Conservation (phyloP, 2,888 invertebrate genomes). For the Macroteleia sp. region DNA sequence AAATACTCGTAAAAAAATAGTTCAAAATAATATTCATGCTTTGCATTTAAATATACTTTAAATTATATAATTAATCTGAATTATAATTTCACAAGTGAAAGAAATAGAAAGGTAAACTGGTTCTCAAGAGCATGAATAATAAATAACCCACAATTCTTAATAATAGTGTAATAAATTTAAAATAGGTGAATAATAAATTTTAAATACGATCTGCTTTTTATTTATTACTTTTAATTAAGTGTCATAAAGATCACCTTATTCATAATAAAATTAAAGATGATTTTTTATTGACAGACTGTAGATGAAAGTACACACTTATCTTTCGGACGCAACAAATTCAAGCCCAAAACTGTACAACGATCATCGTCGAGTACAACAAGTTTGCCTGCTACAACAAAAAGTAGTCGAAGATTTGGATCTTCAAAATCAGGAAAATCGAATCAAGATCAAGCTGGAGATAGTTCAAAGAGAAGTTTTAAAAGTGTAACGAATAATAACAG, state of each 20-base stretch:
- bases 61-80: background rate
- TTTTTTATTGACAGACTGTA: constrained; percentile 70
- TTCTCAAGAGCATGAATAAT: constrained; percentile 14
- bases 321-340: constrained; percentile 72
- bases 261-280: background rate
- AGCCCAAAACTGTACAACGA: constrained; percentile 67
- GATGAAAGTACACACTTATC: constrained; percentile 68
- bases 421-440: constrained; percentile 17
- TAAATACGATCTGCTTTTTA: no score
- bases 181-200: background rate
- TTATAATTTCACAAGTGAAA: background rate
- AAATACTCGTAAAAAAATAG: no score
- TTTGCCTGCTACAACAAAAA: constrained; percentile 55
- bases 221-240: no score
- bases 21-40: no score
- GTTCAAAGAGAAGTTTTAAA: constrained; percentile 25
- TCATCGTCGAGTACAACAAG: constrained; percentile 56
- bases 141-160: background rate
- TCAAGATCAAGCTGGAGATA: constrained; percentile 5
- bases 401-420: constrained; percentile 33
- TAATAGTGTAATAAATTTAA: background rate
- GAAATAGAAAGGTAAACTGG: constrained; percentile 46
- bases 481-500: constrained; percentile 23
- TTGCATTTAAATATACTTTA: no score
- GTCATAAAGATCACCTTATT: background rate